Conservation (phyloP, 1,140 invertebrate genomes). For the Argopecten irradians region DNA sequence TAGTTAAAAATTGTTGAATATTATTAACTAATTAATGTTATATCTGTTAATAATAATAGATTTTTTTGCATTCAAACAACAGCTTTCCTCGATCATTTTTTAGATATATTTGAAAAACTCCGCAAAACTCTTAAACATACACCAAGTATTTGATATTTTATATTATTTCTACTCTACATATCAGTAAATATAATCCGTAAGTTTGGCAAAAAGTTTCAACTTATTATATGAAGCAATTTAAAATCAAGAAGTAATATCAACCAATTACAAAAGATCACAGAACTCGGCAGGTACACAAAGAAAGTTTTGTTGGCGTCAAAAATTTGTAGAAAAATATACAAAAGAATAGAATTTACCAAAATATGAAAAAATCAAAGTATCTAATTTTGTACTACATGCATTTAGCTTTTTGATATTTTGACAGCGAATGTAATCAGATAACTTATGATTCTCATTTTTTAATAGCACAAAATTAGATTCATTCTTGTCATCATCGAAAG, state of each 20-base stretch:
- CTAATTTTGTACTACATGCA: not conserved
- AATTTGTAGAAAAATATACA: not conserved
- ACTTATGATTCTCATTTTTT: not conserved
- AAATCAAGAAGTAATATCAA: not conserved
- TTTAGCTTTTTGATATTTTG: not conserved
- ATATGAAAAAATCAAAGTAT: not conserved
- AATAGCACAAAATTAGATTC: not conserved
- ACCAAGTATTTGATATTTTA: not conserved
- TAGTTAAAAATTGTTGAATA: not conserved
- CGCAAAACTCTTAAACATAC: not conserved
- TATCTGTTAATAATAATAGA: not conserved
- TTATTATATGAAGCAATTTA: not conserved
- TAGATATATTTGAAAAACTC: not conserved
- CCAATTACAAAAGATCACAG: not conserved
- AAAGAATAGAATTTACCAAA: slow-evolving; percentile 9
- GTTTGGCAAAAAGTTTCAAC: slow-evolving; percentile 21
- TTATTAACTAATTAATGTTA: not conserved
- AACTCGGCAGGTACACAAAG: not conserved
- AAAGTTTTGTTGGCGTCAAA: not conserved
- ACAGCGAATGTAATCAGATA: too few relatives aligned
- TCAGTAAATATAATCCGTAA: slow-evolving; percentile 23
- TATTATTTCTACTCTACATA: not conserved
- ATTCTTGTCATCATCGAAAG: not conserved
- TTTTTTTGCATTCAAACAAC: not conserved
- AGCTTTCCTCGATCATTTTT: not conserved